Base-by-base conservation (phyloP, 2,888 invertebrate genomes). In the Cephus sareptanus region DNA sequence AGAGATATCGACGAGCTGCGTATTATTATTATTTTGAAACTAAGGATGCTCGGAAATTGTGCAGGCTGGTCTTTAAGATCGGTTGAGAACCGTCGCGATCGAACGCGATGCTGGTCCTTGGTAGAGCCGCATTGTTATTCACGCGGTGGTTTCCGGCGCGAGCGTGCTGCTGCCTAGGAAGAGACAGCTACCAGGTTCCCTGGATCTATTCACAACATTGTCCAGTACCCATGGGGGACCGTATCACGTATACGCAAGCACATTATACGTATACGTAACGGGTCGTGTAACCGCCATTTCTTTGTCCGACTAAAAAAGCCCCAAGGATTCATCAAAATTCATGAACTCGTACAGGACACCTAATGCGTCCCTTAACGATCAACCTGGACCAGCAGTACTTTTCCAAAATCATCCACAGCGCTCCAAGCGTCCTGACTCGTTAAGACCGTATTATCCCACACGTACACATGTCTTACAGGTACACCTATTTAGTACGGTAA, bases 121-220 rank as follows among this genome's bases (percentile, higher is more conserved):
- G 56, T 23, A 23, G 23, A 56, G 56, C 23, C 56, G 56, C 74
- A 74, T 74, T 74, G 74, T 74, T 74, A 74, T 74, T 74, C 74
- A 74, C 74, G 74, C 74, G 34, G 35, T 30, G 35, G 74, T 74
- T 74, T 74, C 74, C 74, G 74, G 74, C 74, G 74, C 35, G 35
- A 34, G n/a, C 74, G 35, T 35, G 74, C 34, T 74, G 74, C 74
- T 34, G 9, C 74, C 74, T 74, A 40, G 15, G 74, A 37, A 40
- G 74, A 30, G 74, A 34, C 37, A 30, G 34, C 34, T 30, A 74
- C 74, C 71, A 34, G 71, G 56, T 23, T 56, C 56, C 70, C 71
- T 31, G 31, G 31, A 31, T 34, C 31, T 34, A 71, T 71, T 71
- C 71, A 71, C 31, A 31, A 71, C 71, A 71, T 71, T 34, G 71